Percentiles rank a stretch among this genome's conserved stretches.
Conservation (phyloP, 2,113 vertebrate species). For the Rhea americana region DNA sequence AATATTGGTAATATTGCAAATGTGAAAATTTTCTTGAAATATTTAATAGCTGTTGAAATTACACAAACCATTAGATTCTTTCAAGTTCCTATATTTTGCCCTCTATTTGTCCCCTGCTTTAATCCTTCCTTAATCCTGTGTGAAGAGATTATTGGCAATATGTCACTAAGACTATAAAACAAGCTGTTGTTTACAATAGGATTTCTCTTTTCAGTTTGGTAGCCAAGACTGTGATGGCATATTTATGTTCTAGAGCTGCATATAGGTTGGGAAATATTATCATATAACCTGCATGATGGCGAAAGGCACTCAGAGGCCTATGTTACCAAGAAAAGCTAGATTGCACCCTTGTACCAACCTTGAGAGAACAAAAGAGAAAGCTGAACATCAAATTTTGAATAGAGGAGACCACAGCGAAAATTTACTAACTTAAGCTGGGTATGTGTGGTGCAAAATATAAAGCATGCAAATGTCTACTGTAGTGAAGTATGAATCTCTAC, state of each 20-base stretch:
- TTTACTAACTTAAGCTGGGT: not conserved
- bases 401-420: not conserved
- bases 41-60: not conserved
- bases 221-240: not conserved
- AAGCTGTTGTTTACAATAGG: conserved; percentile 51
- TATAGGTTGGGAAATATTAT: not conserved
- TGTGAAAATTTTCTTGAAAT: not conserved
- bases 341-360: not conserved
- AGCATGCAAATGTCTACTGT: not conserved
- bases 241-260: not conserved
- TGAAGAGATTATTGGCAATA: conserved; percentile 60
- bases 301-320: not conserved
- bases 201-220: conserved; percentile 4
- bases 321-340: not conserved
- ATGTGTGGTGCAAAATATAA: not conserved
- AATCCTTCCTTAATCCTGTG: conserved; percentile 68
- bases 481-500: not conserved
- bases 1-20: not conserved
- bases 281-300: not conserved
- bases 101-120: conserved; percentile 69
- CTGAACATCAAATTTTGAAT: not conserved
- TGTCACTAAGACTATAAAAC: conserved; percentile 42
- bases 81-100: conserved; percentile 17
- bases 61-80: not conserved
- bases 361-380: not conserved